phyloP scores from a whole-genome alignment of 2,888 invertebrate species.

The Plebejus anna region DNA sequence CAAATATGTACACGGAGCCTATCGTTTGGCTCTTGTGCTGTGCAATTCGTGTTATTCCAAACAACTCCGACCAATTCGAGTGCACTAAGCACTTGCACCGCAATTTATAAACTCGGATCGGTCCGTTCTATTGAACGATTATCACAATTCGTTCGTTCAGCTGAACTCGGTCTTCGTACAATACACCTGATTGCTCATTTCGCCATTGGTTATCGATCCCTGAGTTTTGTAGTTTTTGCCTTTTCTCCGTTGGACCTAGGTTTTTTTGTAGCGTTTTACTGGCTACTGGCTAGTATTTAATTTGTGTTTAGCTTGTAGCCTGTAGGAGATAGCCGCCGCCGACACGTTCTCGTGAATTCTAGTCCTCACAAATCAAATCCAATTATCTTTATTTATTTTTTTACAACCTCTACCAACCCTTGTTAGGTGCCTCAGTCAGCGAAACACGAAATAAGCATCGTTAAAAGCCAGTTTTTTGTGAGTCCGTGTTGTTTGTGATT shows the following conservation, averaged over 20 bases:
- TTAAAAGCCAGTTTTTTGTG: too few species aligned
- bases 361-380: too few species aligned
- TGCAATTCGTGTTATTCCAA: slow-evolving; percentile 37
- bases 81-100: slow-evolving; percentile 29
- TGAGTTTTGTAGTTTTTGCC: slow-evolving; percentile 12
- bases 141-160: slow-evolving; percentile 37
- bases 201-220: slow-evolving; percentile 14
- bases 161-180: slow-evolving; percentile 28
- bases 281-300: not conserved
- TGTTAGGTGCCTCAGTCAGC: too few species aligned
- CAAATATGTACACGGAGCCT: slow-evolving; percentile 22
- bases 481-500: too few species aligned
- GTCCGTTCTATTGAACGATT: slow-evolving; percentile 39
- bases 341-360: too few species aligned
- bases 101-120: slow-evolving; percentile 39
- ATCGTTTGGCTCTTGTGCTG: slow-evolving; percentile 30
- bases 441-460: too few species aligned
- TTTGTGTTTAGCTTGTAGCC: not conserved
- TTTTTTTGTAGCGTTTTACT: not conserved
- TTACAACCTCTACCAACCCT: too few species aligned
- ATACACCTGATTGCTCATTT: slow-evolving; percentile 15
- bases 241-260: not conserved
- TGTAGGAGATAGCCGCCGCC: too few species aligned
- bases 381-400: too few species aligned
- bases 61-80: slow-evolving; percentile 35